Evolutionary conservation across 2,888 invertebrate genomes (phyloP).

Genomic region (Pardosa pseudoannulata): DNA sequence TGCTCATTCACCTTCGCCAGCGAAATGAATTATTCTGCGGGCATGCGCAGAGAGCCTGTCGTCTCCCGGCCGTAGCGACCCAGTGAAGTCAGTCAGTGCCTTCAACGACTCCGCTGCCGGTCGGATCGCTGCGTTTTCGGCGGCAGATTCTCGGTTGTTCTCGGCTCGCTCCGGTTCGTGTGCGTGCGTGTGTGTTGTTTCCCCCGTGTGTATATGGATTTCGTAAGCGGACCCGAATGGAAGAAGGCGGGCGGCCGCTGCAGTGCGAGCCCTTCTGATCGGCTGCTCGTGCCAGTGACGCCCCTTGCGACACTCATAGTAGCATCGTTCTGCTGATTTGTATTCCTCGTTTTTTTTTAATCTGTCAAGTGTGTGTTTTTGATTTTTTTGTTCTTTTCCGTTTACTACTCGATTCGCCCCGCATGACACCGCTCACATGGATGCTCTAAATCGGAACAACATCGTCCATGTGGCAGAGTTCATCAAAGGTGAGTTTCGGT

Average conservation of each 20-base stretch:
- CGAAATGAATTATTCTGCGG: neutral
- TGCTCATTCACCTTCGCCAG: neutral
- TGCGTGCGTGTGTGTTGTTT: neutral
- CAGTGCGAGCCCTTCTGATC: neutral
- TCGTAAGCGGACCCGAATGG: neutral
- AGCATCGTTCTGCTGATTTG: no score
- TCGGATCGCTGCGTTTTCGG: neutral
- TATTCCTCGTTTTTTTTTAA: no score
- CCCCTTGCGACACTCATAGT: neutral
- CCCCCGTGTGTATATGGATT: neutral
- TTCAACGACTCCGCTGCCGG: neutral
- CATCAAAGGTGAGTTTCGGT: slow-evolving; percentile 62
- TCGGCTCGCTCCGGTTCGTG: neutral
- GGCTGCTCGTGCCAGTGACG: neutral
- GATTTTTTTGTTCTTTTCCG: no score
- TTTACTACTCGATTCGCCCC: neutral
- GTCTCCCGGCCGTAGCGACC: neutral
- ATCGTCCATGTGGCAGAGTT: slow-evolving; percentile 64
- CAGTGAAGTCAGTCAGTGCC: neutral
- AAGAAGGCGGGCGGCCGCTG: neutral
- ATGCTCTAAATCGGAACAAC: slow-evolving; percentile 57
- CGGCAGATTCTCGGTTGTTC: neutral
- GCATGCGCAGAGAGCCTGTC: neutral
- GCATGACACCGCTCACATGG: slow-evolving; percentile 49
- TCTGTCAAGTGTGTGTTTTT: no score